A percentile compares a stretch with the other conserved stretches of the same genome.
Evolutionary conservation across 2,888 invertebrate genomes (phyloP).

Genomic region (Schizotus pectinicornis): DNA sequence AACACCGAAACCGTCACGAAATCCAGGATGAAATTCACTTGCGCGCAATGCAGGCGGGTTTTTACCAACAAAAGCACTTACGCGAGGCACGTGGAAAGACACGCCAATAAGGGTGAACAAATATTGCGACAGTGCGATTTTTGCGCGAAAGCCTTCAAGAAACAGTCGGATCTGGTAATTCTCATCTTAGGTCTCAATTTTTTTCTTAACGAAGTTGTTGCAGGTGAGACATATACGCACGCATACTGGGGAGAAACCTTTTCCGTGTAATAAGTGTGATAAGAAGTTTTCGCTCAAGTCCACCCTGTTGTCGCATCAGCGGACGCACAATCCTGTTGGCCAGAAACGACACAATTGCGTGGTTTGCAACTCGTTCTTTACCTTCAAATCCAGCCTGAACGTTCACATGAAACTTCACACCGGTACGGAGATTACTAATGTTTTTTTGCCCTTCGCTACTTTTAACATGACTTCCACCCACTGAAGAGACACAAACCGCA

Average conservation of each 20-base stretch:
- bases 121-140: constrained; percentile 54
- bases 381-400: constrained; percentile 70
- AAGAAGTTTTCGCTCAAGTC: constrained; percentile 71
- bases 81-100: constrained; percentile 10
- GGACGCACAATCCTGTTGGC: constrained; percentile 62
- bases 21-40: constrained; percentile 6
- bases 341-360: constrained; percentile 66
- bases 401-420: constrained; percentile 72
- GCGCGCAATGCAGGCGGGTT: constrained; percentile 11
- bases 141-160: constrained; percentile 71
- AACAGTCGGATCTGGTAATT: constrained; percentile 67
- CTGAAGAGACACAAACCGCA: too few relatives aligned
- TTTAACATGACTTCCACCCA: too few relatives aligned
- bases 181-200: not conserved
- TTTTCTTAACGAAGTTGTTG: constrained; percentile 23
- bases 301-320: constrained; percentile 67
- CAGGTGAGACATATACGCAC: constrained; percentile 68
- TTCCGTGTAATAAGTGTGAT: constrained; percentile 62
- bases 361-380: constrained; percentile 67
- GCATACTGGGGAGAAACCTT: constrained; percentile 74
- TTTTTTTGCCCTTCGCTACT: too few relatives aligned
- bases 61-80: constrained; percentile 10
- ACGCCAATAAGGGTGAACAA: constrained; percentile 3
- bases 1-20: not conserved
- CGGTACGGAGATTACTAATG: constrained; percentile 56